Conservation (phyloP, 2,113 vertebrate genomes). For the Odobenus rosmarus region DNA sequence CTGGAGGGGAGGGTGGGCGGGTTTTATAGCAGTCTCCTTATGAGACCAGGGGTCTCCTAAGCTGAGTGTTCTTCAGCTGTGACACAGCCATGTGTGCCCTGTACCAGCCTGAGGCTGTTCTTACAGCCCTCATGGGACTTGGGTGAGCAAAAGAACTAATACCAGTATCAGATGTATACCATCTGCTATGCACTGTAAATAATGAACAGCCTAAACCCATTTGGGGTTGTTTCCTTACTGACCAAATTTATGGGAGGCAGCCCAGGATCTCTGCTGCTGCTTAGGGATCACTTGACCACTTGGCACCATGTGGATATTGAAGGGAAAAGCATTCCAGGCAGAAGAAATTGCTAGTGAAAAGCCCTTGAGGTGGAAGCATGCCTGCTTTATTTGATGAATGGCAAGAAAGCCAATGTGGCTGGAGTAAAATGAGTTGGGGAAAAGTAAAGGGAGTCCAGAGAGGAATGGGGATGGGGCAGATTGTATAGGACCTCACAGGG, state of each 20-base stretch:
- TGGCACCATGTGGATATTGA: not conserved
- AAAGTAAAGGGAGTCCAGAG: not conserved
- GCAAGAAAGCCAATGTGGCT: not conserved
- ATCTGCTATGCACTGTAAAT: not conserved
- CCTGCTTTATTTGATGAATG: not conserved
- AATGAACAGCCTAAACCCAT: not conserved
- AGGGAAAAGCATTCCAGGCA: not conserved
- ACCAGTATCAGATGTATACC: not conserved
- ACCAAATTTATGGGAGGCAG: not conserved
- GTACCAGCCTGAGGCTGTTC: not conserved
- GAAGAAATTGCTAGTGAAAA: not conserved
- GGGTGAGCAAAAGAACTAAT: not conserved
- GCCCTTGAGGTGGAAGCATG: not conserved
- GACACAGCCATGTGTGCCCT: not conserved
- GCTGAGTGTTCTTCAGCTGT: not conserved
- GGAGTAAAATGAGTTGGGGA: not conserved
- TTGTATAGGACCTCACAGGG: not conserved
- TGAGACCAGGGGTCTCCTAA: not conserved
- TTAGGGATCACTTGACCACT: not conserved
- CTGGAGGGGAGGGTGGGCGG: not conserved
- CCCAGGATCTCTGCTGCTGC: not conserved
- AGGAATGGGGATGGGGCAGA: not conserved
- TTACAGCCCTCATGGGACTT: not conserved
- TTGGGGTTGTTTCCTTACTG: not conserved
- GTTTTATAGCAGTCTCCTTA: not conserved